Percentiles rank a stretch among this genome's conserved stretches.
Conservation (phyloP, 2,113 vertebrate species). For the Labeo rohita region DNA sequence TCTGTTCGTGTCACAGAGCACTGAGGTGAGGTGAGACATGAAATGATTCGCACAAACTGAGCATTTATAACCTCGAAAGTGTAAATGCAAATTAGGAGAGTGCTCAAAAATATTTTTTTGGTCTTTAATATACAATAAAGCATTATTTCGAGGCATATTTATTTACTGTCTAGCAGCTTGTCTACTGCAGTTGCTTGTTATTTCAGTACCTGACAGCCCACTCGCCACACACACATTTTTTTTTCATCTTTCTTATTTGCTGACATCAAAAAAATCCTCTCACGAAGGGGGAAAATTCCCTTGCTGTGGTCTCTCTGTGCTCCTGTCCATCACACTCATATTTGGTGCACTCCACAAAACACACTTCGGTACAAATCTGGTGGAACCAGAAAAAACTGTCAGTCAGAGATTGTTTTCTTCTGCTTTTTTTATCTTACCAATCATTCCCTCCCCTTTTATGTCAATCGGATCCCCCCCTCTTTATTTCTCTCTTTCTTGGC, state of each 20-base stretch:
- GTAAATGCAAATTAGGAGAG: background rate
- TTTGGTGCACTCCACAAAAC: constrained; percentile 36
- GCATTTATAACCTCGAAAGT: background rate
- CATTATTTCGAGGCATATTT: background rate
- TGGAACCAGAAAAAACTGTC: constrained; percentile 29
- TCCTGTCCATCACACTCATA: constrained; percentile 26
- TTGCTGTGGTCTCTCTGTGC: background rate
- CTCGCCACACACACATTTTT: background rate
- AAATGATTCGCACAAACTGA: constrained; percentile 13
- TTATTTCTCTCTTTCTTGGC: constrained; percentile 67
- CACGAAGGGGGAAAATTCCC: background rate
- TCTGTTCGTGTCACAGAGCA: constrained; percentile 6
- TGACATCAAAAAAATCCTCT: constrained; percentile 13
- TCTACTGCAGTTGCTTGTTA: background rate
- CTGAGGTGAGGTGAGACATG: constrained; percentile 12
- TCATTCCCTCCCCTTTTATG: constrained; percentile 33
- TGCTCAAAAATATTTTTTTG: background rate
- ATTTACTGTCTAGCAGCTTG: background rate
- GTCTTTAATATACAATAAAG: background rate
- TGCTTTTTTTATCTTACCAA: constrained; percentile 24
- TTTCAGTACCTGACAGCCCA: constrained; percentile 14
- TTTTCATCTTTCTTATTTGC: constrained; percentile 2
- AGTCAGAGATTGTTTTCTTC: constrained; percentile 38
- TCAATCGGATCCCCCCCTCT: constrained; percentile 39
- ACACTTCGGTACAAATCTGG: constrained; percentile 36